Base-by-base conservation (phyloP, 2,888 invertebrate genomes). In the Phengaris alcon region DNA sequence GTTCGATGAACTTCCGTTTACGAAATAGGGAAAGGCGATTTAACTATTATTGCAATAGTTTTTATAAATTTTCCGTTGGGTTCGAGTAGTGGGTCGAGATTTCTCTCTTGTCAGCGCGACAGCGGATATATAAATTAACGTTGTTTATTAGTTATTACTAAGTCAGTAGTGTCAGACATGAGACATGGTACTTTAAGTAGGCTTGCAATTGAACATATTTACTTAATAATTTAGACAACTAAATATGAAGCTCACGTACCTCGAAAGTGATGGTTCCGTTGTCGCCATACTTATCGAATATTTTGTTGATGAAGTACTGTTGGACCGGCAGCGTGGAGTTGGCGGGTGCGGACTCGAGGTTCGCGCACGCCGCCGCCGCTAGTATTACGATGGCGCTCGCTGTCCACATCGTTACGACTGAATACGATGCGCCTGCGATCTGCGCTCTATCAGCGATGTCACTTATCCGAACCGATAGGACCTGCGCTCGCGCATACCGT, bases 231-330 rank as follows among this genome's bases (percentile, higher is more conserved):
- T 35, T 35, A 35, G 35, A 35, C 12, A 9, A 10, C 12, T 12
- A 35, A 15, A 72, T 15, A 72, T 52, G 52, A 15, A 22, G 7
- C n/a, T 51, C 51, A 52, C 51, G 59, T 76, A 84, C 94, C 89
- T 95, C 95, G 80, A 94, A 94, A 48, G 94, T 93, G 82, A 95
- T 94, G 78, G 93, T 86, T 74, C 94, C 94, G 82, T 91, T 90
- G 79, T 93, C 88, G 46, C 95, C 95, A 81, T 95, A 95, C 82
- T 95, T 95, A 81, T 90, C 87, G 83, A 95, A 95, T 82, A 94
- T 94, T 83, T 93, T 90, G 79, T 90, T 87, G 78, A 94, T 91
- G 84, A 94, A 94, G 83, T 91, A 94, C 79, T 88, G 87, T 82
- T 94, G 91, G 0, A 93, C 91, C 51, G 86, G 87, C 55, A 85